Base-by-base conservation (phyloP, 2,113 vertebrate genomes). In the Etia nguti region DNA sequence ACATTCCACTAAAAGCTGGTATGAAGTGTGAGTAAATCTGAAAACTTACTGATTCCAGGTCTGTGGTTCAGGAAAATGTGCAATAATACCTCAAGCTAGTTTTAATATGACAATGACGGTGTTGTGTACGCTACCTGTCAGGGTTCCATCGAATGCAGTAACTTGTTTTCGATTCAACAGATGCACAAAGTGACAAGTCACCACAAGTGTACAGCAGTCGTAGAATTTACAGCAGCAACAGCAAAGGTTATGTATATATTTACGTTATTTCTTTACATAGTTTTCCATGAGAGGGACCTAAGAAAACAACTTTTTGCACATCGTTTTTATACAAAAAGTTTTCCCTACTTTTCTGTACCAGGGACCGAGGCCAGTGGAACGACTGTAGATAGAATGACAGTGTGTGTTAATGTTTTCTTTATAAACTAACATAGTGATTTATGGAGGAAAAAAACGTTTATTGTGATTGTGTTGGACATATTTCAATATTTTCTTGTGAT, bases 401-500 rank as follows among this genome's bases (percentile, higher is more conserved):
- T 91, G 77, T 83, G 73, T 93, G 79, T 90, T 86, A 86, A 85
- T 93, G 90, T 94, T 93, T 90, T 91, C 84, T 94, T 95, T 92
- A 93, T 93, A 43, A 91, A 86, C 86, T 93, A 84, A 91, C 87
- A 91, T 90, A 83, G 91, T 93, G 80, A 92, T 91, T 91, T 87
- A 93, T 91, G 85, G 60, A 92, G 83, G 82, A 89, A 90, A 92
- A 86, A 77, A 34, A 50, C 13, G 46, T 88, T 94, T 88, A 84
- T 92, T 81, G 94, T 95, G 90, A 89, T 93, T 90, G 94, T 96
- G 94, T 96, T 95, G 89, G 89, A 90, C 88, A 93, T 94, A 94
- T 94, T 95, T 94, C 77, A 93, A 81, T 95, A 95, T 96, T 95
- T 96, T 93, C 92, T 94, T 87, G 93, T 94, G 93, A 87, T 81